phyloP scores from a whole-genome alignment of 2,113 vertebrate species.

The Oreochromis aureus region DNA sequence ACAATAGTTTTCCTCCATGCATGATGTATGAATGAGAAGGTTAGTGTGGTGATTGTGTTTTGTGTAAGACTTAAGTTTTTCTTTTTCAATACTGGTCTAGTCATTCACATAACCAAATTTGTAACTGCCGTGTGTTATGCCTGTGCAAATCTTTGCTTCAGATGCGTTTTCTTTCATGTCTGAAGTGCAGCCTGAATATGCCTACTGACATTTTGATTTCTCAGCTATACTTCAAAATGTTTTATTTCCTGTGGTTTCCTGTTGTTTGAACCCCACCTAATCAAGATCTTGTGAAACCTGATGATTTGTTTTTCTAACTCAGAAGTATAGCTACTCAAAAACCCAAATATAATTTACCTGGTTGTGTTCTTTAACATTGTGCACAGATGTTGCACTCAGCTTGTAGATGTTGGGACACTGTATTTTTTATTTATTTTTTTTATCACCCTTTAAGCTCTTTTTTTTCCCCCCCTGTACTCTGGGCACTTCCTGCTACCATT shows the following conservation, averaged over 20 bases:
- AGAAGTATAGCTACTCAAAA: not conserved
- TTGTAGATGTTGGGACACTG: not conserved
- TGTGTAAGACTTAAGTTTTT: not conserved
- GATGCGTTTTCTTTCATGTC: not conserved
- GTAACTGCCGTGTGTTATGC: not conserved
- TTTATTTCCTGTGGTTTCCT: not conserved
- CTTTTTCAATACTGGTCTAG: not conserved
- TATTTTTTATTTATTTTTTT: not conserved
- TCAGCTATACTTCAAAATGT: not conserved
- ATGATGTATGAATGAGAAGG: not conserved
- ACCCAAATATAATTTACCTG: not conserved
- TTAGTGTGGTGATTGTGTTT: not conserved
- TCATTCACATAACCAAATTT: not conserved
- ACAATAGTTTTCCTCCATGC: not conserved
- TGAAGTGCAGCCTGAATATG: not conserved
- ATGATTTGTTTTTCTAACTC: not conserved
- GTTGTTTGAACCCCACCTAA: not conserved
- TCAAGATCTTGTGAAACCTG: not conserved
- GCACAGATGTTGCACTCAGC: not conserved
- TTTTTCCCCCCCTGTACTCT: not conserved
- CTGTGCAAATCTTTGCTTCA: not conserved
- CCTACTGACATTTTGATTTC: not conserved
- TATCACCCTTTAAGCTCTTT: slow-evolving; percentile 11
- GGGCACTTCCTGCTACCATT: slow-evolving; percentile 56
- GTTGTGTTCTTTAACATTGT: not conserved